Percentiles rank a stretch among this genome's conserved stretches.
These are phyloP conservation scores for Dryadula phaetusa DNA, from an alignment of 2,888 invertebrate species.

Conservation along the genomic window DNA sequence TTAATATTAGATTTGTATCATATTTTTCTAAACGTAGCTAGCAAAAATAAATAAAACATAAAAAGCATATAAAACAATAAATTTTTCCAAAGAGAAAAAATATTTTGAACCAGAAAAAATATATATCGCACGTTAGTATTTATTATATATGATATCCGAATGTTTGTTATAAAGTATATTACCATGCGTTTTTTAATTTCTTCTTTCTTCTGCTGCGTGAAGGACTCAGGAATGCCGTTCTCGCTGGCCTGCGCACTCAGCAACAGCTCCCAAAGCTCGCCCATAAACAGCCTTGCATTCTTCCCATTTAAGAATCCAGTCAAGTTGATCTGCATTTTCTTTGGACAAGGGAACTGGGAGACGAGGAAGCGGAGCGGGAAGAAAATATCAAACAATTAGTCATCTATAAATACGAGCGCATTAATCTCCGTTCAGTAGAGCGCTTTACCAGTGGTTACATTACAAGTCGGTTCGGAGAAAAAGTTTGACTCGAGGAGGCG, in stretches of 20 bases:
- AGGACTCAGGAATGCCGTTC: conserved; percentile 96
- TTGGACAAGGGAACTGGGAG: conserved; percentile 95
- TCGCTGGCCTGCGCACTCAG: conserved; percentile 98
- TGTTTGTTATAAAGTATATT: conserved; percentile 52
- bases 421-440: conserved; percentile 26
- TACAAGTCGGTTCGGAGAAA: conserved; percentile 36
- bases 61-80: too few species aligned
- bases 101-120: not conserved
- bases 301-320: conserved; percentile 99
- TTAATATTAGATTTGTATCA: not conserved
- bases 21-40: too few species aligned
- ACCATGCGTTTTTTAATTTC: conserved; percentile 96
- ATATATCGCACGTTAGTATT: too few species aligned
- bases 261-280: conserved; percentile 97
- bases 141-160: too few species aligned
- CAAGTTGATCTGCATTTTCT: conserved; percentile 99
- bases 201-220: conserved; percentile 98
- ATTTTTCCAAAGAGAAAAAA: not conserved
- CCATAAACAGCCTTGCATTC: conserved; percentile 98
- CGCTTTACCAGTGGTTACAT: conserved; percentile 21
- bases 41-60: too few species aligned
- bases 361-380: conserved; percentile 72
- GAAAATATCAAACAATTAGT: conserved; percentile 68
- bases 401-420: conserved; percentile 38
- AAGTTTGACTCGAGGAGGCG: conserved; percentile 62